phyloP scores from a whole-genome alignment of 2,797 vertebrate genomes.

The Phataginus tetradactyla region DNA sequence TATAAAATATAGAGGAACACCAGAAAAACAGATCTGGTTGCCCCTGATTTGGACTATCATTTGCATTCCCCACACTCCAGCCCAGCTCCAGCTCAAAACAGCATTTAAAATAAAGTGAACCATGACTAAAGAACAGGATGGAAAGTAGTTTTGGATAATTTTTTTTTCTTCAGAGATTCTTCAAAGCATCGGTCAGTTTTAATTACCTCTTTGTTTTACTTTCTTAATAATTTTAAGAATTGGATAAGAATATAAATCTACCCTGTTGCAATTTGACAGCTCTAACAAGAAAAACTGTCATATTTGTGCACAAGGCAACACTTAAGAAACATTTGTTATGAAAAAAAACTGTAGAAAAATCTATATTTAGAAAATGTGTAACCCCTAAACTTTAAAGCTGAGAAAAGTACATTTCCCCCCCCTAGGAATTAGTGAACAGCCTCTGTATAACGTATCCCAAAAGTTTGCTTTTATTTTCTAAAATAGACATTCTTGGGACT shows the following conservation, averaged over 20 bases:
- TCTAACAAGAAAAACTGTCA: not conserved
- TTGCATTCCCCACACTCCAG: not conserved
- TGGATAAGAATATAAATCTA: not conserved
- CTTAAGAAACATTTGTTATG: not conserved
- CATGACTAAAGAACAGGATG: not conserved
- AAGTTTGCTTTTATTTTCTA: constrained; percentile 69
- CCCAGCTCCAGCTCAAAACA: not conserved
- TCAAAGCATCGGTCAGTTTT: not conserved
- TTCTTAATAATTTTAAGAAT: constrained; percentile 27
- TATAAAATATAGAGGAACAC: not conserved
- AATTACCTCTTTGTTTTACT: not conserved
- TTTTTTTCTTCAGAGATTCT: not conserved
- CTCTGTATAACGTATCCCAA: not conserved
- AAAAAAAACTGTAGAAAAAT: constrained; percentile 14
- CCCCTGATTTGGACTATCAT: not conserved
- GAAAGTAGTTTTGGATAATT: not conserved
- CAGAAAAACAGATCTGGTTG: not conserved
- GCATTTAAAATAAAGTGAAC: not conserved
- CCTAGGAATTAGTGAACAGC: constrained; percentile 28
- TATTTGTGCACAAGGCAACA: not conserved
- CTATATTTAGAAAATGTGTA: constrained; percentile 47
- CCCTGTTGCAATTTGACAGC: not conserved
- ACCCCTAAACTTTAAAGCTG: constrained; percentile 14
- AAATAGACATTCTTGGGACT: constrained; percentile 65
- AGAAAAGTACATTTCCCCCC: not conserved